These are phyloP conservation scores for Lithophane ornitopus DNA, from an alignment of 2,888 invertebrate genomes.

Conservation along the genomic window DNA sequence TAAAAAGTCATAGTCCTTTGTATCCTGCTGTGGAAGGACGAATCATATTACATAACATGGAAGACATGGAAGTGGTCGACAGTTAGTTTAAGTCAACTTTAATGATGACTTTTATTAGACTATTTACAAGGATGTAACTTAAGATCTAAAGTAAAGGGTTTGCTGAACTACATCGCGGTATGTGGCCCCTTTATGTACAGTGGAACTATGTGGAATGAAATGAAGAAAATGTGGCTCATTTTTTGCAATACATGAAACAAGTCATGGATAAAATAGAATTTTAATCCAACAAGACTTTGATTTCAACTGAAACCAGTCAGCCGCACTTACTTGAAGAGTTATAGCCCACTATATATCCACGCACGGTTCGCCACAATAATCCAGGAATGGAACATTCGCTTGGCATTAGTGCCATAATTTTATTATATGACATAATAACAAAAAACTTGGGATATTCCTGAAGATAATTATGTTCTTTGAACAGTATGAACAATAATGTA, in stretches of 20 bases:
- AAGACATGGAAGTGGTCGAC: constrained; percentile 57
- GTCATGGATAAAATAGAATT: background rate
- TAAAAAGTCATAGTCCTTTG: constrained; percentile 91
- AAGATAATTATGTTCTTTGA: constrained; percentile 1
- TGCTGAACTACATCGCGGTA: background rate
- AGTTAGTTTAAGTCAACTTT: constrained; percentile 52
- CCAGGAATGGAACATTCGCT: background rate
- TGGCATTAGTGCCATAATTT: background rate
- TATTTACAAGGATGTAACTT: constrained; percentile 2
- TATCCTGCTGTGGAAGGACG: constrained; percentile 92
- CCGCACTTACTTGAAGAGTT: background rate
- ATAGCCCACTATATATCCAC: background rate
- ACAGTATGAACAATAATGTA: constrained; percentile 5
- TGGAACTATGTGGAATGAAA: constrained; percentile 1
- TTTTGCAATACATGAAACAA: background rate
- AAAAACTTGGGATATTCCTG: background rate
- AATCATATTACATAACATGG: constrained; percentile 81
- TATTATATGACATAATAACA: background rate
- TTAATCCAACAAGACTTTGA: background rate
- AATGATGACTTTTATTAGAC: constrained; percentile 1
- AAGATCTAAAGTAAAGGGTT: background rate
- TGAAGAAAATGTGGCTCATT: background rate
- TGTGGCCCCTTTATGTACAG: background rate
- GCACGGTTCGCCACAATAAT: background rate
- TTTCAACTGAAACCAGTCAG: background rate